Evolutionary conservation across 2,113 vertebrate species (phyloP).

Genomic region (Pseudopipra pipra): DNA sequence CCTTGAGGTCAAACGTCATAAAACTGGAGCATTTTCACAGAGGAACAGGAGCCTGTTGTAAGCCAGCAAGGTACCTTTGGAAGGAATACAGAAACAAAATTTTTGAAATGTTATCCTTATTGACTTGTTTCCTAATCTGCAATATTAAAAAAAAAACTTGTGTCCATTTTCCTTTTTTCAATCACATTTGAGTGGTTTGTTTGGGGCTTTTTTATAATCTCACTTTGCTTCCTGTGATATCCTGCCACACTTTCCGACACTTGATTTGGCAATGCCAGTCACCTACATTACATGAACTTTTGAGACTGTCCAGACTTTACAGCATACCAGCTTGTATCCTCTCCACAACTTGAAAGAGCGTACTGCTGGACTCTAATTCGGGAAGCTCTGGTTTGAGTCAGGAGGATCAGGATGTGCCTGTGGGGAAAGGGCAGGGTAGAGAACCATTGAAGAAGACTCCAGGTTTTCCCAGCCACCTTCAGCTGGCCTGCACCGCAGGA

Average conservation of each 20-base stretch:
- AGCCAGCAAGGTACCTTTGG: not conserved
- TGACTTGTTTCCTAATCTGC: not conserved
- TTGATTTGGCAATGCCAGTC: not conserved
- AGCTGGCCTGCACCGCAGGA: not conserved
- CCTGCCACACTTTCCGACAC: not conserved
- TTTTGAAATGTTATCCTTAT: not conserved
- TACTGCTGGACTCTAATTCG: not conserved
- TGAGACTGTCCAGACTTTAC: not conserved
- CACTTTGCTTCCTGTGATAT: not conserved
- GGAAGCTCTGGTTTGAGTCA: not conserved
- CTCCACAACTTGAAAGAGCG: not conserved
- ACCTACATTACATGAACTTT: not conserved
- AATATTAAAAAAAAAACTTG: not conserved
- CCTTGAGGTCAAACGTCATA: not conserved
- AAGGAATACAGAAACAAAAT: not conserved
- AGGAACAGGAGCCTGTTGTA: not conserved
- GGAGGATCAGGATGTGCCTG: not conserved
- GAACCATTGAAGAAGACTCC: not conserved
- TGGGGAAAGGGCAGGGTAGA: not conserved
- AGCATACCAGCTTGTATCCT: not conserved
- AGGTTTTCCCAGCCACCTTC: not conserved
- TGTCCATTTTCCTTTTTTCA: not conserved
- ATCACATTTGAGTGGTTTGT: fast-evolving
- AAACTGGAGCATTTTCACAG: not conserved
- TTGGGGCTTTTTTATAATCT: not conserved